Percentiles rank a stretch among this genome's conserved stretches.
phyloP scores from a whole-genome alignment of 1,140 invertebrate genomes.

The Drosophila baimaii region DNA sequence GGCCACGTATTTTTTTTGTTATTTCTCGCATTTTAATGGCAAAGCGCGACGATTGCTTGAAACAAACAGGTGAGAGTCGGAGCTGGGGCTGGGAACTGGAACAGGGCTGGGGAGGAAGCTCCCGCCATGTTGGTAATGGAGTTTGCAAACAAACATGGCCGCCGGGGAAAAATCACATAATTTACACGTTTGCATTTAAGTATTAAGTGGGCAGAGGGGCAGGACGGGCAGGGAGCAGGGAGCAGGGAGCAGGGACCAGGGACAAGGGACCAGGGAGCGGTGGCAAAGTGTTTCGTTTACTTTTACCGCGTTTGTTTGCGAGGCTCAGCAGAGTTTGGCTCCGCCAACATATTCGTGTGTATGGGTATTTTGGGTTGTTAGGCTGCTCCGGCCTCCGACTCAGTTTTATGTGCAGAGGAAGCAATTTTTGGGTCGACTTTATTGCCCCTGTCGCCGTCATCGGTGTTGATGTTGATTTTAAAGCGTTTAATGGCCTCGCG shows the following conservation, averaged over 20 bases:
- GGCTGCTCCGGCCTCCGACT: constrained; percentile 33
- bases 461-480: constrained; percentile 77
- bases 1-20: constrained; percentile 35
- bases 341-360: constrained; percentile 38
- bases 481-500: constrained; percentile 74
- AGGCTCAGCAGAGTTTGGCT: constrained; percentile 65
- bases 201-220: constrained; percentile 72
- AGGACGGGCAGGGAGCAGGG: neutral
- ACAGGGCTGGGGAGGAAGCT: constrained; percentile 35
- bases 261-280: neutral
- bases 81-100: neutral
- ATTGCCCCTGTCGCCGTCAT: constrained; percentile 71
- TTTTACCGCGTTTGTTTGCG: constrained; percentile 71
- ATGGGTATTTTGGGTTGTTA: constrained; percentile 65
- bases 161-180: constrained; percentile 82
- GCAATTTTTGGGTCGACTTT: constrained; percentile 82
- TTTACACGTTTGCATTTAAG: constrained; percentile 83
- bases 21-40: constrained; percentile 65
- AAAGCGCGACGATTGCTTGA: constrained; percentile 77
- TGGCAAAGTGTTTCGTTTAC: constrained; percentile 78
- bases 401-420: constrained; percentile 77
- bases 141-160: constrained; percentile 82
- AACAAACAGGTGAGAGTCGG: constrained; percentile 69
- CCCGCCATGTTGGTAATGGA: constrained; percentile 81
- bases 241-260: neutral